Percentiles rank a stretch among this genome's conserved stretches.
Conservation (phyloP, 2,113 vertebrate species). For the Forbesichthys agassizii region DNA sequence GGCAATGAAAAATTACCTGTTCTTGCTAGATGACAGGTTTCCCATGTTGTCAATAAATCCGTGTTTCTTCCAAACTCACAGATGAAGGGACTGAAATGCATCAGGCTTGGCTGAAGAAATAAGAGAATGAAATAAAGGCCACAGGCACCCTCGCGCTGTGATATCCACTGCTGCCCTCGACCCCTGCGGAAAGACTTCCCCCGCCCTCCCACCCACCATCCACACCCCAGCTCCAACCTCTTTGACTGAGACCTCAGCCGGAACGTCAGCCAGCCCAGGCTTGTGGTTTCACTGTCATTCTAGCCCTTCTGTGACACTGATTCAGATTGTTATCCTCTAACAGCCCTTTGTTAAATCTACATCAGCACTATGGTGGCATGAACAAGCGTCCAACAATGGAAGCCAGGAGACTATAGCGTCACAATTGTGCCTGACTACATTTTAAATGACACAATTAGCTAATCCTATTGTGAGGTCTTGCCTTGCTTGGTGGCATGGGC, state of each 20-base stretch:
- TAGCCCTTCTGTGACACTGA: constrained; percentile 10
- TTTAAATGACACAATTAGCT: constrained; percentile 38
- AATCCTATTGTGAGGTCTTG: constrained; percentile 17
- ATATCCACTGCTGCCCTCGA: constrained; percentile 41
- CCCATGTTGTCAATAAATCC: constrained; percentile 48
- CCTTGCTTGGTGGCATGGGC: too few relatives aligned
- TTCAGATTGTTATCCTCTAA: constrained; percentile 45
- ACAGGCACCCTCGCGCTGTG: constrained; percentile 17
- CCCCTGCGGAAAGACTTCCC: constrained; percentile 14
- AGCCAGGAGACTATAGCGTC: not conserved
- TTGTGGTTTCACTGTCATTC: constrained; percentile 29
- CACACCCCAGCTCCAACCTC: not conserved
- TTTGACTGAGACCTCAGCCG: constrained; percentile 31
- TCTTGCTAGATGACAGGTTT: constrained; percentile 43
- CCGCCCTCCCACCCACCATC: not conserved
- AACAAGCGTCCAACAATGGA: constrained; percentile 21
- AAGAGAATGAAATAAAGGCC: constrained; percentile 48
- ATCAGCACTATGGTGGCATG: constrained; percentile 31
- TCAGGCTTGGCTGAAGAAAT: constrained; percentile 15
- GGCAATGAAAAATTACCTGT: constrained; percentile 26
- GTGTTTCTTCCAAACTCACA: constrained; percentile 52
- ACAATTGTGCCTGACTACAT: constrained; percentile 11
- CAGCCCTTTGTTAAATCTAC: constrained; percentile 48
- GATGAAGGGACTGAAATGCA: constrained; percentile 53
- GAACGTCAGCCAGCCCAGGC: constrained; percentile 29